A percentile compares a stretch with the other conserved stretches of the same genome.
Evolutionary conservation across 2,113 vertebrate species (phyloP).

Genomic region (Theropithecus gelada): DNA sequence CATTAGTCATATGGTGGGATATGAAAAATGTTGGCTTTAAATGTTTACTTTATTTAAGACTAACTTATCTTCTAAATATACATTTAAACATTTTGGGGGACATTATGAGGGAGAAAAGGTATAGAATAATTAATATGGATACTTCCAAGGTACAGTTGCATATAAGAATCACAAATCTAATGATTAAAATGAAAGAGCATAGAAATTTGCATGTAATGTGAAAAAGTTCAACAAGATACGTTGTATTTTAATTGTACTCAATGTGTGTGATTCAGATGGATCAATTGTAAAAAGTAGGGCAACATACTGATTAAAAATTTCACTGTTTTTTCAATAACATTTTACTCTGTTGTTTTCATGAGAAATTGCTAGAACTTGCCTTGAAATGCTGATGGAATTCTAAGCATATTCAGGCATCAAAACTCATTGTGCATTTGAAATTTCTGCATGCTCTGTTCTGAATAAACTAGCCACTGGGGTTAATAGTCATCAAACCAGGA

Average conservation of each 20-base stretch:
- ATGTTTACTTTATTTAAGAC: neutral
- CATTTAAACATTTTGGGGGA: neutral
- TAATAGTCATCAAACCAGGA: conserved; percentile 53
- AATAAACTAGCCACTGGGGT: conserved; percentile 60
- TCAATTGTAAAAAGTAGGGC: neutral
- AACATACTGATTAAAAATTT: neutral
- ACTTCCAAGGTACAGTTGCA: neutral
- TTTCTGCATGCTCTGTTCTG: conserved; percentile 40
- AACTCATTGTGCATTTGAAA: conserved; percentile 62
- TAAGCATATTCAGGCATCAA: conserved; percentile 55
- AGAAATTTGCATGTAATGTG: neutral
- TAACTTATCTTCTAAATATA: neutral
- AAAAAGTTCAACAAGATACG: neutral
- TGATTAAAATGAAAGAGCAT: neutral
- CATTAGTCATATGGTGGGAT: neutral
- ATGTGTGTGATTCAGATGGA: neutral
- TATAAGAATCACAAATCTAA: neutral
- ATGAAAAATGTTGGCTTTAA: neutral
- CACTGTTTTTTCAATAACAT: neutral
- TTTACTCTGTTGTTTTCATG: conserved; percentile 45
- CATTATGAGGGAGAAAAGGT: neutral
- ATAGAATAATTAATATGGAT: neutral
- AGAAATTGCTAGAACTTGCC: conserved; percentile 54
- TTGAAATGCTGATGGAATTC: conserved; percentile 59
- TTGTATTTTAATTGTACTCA: neutral